Percentiles rank a stretch among this genome's conserved stretches.
phyloP scores from a whole-genome alignment of 2,113 vertebrate genomes.

The Rana temporaria region DNA sequence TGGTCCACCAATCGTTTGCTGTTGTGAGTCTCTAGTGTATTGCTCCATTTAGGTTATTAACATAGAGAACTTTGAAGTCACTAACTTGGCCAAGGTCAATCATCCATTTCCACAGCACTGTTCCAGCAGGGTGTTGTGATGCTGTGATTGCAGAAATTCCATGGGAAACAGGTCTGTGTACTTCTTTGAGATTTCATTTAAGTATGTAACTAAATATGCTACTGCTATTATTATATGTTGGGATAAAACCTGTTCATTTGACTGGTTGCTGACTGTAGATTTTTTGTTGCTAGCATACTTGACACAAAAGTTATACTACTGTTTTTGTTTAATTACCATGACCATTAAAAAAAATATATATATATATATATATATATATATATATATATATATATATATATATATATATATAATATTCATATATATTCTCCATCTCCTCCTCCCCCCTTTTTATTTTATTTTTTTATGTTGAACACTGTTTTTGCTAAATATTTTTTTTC shows the following conservation, averaged over 20 bases:
- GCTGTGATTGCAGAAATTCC: neutral
- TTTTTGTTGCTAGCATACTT: neutral
- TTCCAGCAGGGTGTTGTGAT: constrained; percentile 54
- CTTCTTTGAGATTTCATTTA: neutral
- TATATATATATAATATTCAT: too few species aligned
- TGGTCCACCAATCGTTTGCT: constrained; percentile 46
- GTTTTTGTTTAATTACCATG: too few species aligned
- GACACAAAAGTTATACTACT: neutral
- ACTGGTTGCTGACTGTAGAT: neutral
- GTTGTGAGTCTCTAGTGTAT: constrained; percentile 64
- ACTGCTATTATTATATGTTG: neutral
- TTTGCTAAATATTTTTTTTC: too few species aligned
- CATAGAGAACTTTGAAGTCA: constrained; percentile 80
- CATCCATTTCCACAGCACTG: constrained; percentile 57
- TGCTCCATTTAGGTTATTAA: constrained; percentile 72
- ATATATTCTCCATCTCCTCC: too few species aligned
- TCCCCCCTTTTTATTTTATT: too few species aligned
- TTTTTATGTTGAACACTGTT: too few species aligned
- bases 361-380: too few species aligned
- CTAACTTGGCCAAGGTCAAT: constrained; percentile 75
- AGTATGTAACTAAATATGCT: neutral
- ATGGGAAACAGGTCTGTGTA: constrained; percentile 21
- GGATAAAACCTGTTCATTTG: neutral
- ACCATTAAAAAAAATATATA: too few species aligned
- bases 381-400: too few species aligned